Evolutionary conservation across 1,140 invertebrate species (phyloP), one percentile per base, ranked within the genome.

Genomic region (Caenorhabditis inopinata): DNA sequence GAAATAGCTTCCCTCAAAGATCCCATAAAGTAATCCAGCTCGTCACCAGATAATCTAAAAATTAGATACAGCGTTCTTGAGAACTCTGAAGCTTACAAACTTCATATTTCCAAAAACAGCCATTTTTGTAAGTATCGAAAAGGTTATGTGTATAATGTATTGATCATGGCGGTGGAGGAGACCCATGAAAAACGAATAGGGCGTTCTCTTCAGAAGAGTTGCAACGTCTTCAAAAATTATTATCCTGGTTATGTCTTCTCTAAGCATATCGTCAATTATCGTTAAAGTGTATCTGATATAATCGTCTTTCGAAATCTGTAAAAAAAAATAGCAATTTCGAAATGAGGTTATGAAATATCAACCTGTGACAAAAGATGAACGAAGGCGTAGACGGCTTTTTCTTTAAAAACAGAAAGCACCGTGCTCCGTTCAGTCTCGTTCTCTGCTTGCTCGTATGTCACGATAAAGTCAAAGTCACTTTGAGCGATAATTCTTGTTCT

Each of bases 241-340:
- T 16, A 98, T 96, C 79, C 96, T 92, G 21, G 90, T 91, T 83
- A 94, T 94, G 89, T 99, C 95, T 90, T 99, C 97, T 94, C 97
- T 94, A 16, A 99, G 90, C 90, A 98, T 93, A 89, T 99, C 97
- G 91, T 99, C 97, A 87, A 99, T 93, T 90, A 99, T 92, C 18
- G 96, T 96, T 16, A 99, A 92, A 83, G 98, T 94, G 90, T 99
- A 99, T 89, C 98, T 96, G 86, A 98, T 94, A 6, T 97, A 98
- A 88, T 96, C 94, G 89, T 99, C 96, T 90, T 98, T 99, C 27
- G 96, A 96, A 83, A 99, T 94, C 90, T 97, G 95, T 1, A 68
- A 62, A 9, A 9, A 53, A 53, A 53, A 12, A 2, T 62, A 16
- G 12, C 5, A 11, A 38, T 68, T 68, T 18, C 32, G 58, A 38